Evolutionary conservation across 2,888 invertebrate genomes (phyloP).

Genomic region (Platypus cylindrus): DNA sequence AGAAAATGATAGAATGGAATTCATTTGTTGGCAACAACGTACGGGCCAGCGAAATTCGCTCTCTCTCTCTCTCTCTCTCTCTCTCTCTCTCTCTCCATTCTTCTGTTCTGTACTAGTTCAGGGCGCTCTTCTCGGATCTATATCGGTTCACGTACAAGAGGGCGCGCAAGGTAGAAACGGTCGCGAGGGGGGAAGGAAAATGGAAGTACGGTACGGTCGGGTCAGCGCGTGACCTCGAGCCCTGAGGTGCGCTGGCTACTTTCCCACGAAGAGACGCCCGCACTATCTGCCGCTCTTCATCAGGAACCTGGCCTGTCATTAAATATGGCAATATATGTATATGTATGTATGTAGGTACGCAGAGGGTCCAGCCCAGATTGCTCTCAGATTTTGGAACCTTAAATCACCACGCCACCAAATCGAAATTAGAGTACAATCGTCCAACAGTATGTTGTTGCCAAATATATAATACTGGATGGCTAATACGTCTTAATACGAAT

Average conservation of each 20-base stretch:
- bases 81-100: no score
- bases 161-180: conserved; percentile 22
- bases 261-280: conserved; percentile 39
- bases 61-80: no score
- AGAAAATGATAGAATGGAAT: no score
- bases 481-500: no score
- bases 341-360: no score
- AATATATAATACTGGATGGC: no score
- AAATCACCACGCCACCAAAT: conserved; percentile 10
- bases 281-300: conserved; percentile 39
- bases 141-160: conserved; percentile 31
- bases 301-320: conserved; percentile 37
- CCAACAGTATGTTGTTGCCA: background rate
- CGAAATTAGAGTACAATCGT: conserved; percentile 4
- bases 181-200: conserved; percentile 16
- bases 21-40: conserved; percentile 13
- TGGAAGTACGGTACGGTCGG: conserved; percentile 27
- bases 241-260: conserved; percentile 39
- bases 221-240: conserved; percentile 39
- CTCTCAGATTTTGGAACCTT: conserved; percentile 11
- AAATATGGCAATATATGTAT: conserved; percentile 37
- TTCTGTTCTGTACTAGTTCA: conserved; percentile 30
- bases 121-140: conserved; percentile 33
- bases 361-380: conserved; percentile 12
- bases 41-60: conserved; percentile 11